These are phyloP conservation scores for Mesembrinibis cayennensis DNA, from an alignment of 2,113 vertebrate species.

Conservation along the genomic window DNA sequence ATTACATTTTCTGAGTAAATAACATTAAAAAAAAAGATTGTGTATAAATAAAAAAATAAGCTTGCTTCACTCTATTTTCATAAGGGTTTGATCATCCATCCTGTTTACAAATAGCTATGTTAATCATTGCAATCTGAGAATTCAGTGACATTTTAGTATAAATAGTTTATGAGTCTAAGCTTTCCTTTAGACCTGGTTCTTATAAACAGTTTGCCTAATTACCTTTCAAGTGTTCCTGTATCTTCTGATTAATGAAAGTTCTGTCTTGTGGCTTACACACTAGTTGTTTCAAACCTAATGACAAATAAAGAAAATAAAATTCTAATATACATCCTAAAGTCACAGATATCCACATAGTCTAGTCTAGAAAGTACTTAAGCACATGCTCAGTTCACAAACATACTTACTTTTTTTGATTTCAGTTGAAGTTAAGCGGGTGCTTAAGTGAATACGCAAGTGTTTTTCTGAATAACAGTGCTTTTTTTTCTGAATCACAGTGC, in stretches of 20 bases:
- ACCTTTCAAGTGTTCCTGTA: constrained; percentile 31
- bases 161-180: constrained; percentile 23
- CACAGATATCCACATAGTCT: neutral
- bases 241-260: constrained; percentile 37
- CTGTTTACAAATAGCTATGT: constrained; percentile 46
- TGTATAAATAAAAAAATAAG: neutral
- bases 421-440: neutral
- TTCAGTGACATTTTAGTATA: constrained; percentile 26
- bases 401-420: neutral
- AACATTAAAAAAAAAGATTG: neutral
- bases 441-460: neutral
- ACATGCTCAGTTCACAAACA: neutral
- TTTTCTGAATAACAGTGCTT: neutral
- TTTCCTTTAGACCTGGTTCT: constrained; percentile 18
- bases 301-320: neutral
- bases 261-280: neutral
- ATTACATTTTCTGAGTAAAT: neutral
- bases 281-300: neutral
- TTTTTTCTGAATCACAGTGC: neutral
- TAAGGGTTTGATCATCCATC: constrained; percentile 33
- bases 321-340: neutral
- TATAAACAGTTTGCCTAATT: constrained; percentile 49
- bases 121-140: constrained; percentile 49
- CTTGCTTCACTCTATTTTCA: neutral
- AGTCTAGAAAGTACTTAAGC: neutral